Conservation (phyloP, 1,140 invertebrate species). For the Pentalonia nigronervosa region DNA sequence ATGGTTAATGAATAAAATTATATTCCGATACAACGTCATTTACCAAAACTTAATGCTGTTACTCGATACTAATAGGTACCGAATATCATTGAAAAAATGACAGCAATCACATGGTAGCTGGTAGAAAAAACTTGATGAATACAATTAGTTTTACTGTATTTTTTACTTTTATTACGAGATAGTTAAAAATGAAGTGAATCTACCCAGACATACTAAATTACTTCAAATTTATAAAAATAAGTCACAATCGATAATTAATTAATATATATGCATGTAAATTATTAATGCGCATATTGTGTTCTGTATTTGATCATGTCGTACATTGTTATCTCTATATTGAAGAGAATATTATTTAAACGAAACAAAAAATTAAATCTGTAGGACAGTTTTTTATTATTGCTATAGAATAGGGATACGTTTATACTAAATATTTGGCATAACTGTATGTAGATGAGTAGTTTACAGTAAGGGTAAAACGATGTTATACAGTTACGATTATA, state of each 20-base stretch:
- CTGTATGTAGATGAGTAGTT: background rate
- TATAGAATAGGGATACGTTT: too few relatives aligned
- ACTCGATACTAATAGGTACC: background rate
- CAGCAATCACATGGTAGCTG: background rate
- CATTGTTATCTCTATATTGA: too few relatives aligned
- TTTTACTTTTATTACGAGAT: background rate
- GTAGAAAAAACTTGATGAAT: background rate
- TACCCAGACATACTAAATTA: background rate
- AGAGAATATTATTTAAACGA: too few relatives aligned
- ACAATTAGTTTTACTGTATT: background rate
- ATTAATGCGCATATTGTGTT: background rate
- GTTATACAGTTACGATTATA: background rate
- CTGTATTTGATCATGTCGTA: too few relatives aligned
- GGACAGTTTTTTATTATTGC: too few relatives aligned
- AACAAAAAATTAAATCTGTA: too few relatives aligned
- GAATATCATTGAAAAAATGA: conserved; percentile 1
- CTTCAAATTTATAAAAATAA: background rate
- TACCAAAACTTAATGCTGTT: too few relatives aligned
- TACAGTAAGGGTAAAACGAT: background rate
- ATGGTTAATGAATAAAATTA: background rate
- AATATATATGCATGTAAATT: background rate
- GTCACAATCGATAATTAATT: background rate
- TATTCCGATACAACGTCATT: background rate
- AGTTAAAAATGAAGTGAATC: background rate
- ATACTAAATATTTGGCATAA: background rate